Percentiles rank a stretch among this genome's conserved stretches.
Evolutionary conservation across 2,888 invertebrate species (phyloP).

Genomic region (Trissolcus brochymenae): DNA sequence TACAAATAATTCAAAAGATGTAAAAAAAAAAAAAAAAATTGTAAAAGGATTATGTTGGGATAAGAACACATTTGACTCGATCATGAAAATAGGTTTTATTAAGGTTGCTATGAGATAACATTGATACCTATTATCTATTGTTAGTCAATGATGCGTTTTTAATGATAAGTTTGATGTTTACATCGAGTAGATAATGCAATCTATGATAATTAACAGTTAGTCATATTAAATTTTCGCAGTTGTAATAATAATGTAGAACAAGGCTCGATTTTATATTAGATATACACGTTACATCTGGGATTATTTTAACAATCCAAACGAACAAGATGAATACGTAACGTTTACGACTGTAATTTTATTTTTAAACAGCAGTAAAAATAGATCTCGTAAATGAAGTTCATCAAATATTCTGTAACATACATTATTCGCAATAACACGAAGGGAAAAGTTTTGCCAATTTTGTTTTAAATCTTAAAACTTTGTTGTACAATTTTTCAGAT

Average conservation of each 20-base stretch:
- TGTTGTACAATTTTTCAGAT: too few relatives aligned
- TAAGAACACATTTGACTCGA: conserved; percentile 14
- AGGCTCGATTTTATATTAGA: conserved; percentile 18
- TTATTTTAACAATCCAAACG: conserved; percentile 34
- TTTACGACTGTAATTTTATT: conserved; percentile 23
- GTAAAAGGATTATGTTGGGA: background rate
- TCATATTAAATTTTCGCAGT: conserved; percentile 36
- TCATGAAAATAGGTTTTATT: conserved; percentile 51
- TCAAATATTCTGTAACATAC: conserved; percentile 21
- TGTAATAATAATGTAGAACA: conserved; percentile 23
- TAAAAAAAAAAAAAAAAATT: too few relatives aligned
- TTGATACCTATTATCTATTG: conserved; percentile 31
- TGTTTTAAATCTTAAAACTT: too few relatives aligned
- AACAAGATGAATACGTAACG: conserved; percentile 29
- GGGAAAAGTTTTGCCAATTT: too few relatives aligned
- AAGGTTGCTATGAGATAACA: conserved; percentile 41
- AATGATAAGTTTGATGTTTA: conserved; percentile 38
- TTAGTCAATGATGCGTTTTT: conserved; percentile 27
- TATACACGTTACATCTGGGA: conserved; percentile 25
- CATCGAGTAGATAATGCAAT: conserved; percentile 29
- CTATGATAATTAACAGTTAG: conserved; percentile 46
- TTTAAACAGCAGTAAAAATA: conserved; percentile 24
- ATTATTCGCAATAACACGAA: conserved; percentile 11
- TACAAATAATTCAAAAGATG: too few relatives aligned
- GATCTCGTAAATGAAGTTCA: conserved; percentile 17